phyloP scores from a whole-genome alignment of 2,888 invertebrate genomes.

The Drosophila stalkeri region DNA sequence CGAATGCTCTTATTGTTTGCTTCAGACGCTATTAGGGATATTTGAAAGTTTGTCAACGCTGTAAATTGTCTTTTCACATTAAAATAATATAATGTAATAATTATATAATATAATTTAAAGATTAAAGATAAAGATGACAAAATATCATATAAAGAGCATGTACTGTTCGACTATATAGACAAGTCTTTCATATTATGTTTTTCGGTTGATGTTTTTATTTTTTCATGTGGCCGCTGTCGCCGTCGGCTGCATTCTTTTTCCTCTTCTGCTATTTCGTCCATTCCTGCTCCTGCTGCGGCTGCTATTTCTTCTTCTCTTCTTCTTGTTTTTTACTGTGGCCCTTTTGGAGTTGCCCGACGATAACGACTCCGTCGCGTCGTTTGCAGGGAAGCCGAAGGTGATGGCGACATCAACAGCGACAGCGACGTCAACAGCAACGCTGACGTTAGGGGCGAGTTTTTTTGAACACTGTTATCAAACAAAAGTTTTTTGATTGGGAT shows the following conservation, averaged over 20 bases:
- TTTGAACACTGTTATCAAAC: constrained; percentile 49
- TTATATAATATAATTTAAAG: no score
- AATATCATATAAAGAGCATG: constrained; percentile 33
- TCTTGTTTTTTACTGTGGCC: constrained; percentile 29
- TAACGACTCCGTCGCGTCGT: constrained; percentile 15
- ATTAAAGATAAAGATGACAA: no score
- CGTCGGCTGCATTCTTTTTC: constrained; percentile 48
- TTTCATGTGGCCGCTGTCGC: constrained; percentile 60
- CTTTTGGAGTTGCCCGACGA: constrained; percentile 50
- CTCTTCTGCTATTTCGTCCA: constrained; percentile 22
- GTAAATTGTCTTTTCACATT: no score
- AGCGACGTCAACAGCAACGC: constrained; percentile 24
- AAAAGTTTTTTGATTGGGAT: constrained; percentile 41
- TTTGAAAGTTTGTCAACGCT: background rate
- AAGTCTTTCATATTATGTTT: background rate
- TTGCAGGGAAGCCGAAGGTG: constrained; percentile 19
- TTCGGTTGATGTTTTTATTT: constrained; percentile 56
- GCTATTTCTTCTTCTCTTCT: constrained; percentile 31
- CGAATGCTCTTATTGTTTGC: constrained; percentile 1
- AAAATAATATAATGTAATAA: no score
- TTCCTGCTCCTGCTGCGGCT: constrained; percentile 19
- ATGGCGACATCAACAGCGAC: constrained; percentile 8
- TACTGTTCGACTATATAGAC: constrained; percentile 15
- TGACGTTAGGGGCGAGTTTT: constrained; percentile 40
- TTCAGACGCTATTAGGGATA: background rate